A percentile compares a stretch with the other conserved stretches of the same genome.
These are phyloP conservation scores for Luperina testacea DNA, from an alignment of 2,888 invertebrate genomes.

Conservation along the genomic window DNA sequence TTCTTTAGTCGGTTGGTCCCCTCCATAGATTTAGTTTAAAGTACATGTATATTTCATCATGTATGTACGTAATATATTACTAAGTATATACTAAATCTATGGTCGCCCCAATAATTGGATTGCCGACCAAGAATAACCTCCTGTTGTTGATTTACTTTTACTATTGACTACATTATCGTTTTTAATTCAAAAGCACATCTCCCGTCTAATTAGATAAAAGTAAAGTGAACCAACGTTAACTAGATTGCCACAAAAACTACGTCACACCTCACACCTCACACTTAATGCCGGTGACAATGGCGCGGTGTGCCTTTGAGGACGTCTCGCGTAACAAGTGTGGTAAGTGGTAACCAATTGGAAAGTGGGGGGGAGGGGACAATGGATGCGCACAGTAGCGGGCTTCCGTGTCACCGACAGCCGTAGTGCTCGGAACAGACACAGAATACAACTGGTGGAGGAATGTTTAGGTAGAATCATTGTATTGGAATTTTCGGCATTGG, in stretches of 20 bases:
- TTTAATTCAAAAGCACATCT: slow-evolving; percentile 6
- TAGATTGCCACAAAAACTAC: slow-evolving; percentile 48
- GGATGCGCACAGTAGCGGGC: slow-evolving; percentile 87
- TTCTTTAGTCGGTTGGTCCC: too few species aligned
- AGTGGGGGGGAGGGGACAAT: slow-evolving; percentile 76
- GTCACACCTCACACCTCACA: slow-evolving; percentile 37
- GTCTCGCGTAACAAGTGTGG: slow-evolving; percentile 82
- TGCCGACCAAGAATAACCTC: neutral
- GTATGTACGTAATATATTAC: too few species aligned
- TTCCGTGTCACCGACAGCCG: slow-evolving; percentile 79
- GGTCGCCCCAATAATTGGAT: neutral
- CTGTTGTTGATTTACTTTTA: slow-evolving; percentile 23
- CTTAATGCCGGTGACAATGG: slow-evolving; percentile 78
- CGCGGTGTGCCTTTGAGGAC: slow-evolving; percentile 79
- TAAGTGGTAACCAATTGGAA: slow-evolving; percentile 79
- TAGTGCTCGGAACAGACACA: slow-evolving; percentile 70
- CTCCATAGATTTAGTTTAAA: too few species aligned
- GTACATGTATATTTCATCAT: too few species aligned
- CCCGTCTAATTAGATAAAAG: slow-evolving; percentile 41
- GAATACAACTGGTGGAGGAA: slow-evolving; percentile 45
- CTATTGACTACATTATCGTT: slow-evolving; percentile 4
- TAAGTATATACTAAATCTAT: neutral
- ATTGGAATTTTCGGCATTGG: neutral
- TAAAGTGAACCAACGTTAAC: slow-evolving; percentile 38
- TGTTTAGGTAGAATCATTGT: neutral